Evolutionary conservation across 2,888 invertebrate genomes (phyloP), one percentile per base, ranked within the genome.

Genomic region (Punctoribates punctum): DNA sequence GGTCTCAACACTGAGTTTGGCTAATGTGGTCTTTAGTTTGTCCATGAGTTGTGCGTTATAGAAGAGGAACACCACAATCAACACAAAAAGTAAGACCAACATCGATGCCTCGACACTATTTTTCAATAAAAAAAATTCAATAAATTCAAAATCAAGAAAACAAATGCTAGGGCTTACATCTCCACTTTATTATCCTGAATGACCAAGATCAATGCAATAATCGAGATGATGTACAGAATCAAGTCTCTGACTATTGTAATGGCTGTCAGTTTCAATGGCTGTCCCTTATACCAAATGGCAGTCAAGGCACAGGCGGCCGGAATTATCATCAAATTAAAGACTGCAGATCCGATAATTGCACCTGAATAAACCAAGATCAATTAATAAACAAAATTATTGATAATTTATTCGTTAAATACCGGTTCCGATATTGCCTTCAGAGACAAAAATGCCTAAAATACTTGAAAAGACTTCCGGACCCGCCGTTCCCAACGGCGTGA

Each of bases 281-380:
- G 27, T 0, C 62, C 62, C 11, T 46, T n/a, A 29, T 34, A 23
- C 29, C 75, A 78, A 0, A 79, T 77, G 23, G 70, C n/a, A 25
- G 77, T 75, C 13, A 79, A 42, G 6, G 77, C 78, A 23, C 78
- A 77, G 34, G 76, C 78, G 20, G 78, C 78, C 3, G 79, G 78
- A 5, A 94, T 93, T 9, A 92, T 93, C 0, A 94, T 87, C 0
- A 91, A 90, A 81, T 94, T 94, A 84, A 93, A 94, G 80, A 94
- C 89, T 0, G 93, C 90, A 0, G 92, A 92, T 0, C 94, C 94
- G 11, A 94, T 90, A 5, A 94, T 91, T 0, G 93, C 92, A 0
- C 94, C 93, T 70, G 11, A 9, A 27, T 62, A 13, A 17, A 25
- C 13, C n/a, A n/a, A 54, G n/a, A n/a, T 54, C 34, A 34, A 54